Evolutionary conservation across 2,113 vertebrate species (phyloP).

Genomic region (Sander lucioperca): DNA sequence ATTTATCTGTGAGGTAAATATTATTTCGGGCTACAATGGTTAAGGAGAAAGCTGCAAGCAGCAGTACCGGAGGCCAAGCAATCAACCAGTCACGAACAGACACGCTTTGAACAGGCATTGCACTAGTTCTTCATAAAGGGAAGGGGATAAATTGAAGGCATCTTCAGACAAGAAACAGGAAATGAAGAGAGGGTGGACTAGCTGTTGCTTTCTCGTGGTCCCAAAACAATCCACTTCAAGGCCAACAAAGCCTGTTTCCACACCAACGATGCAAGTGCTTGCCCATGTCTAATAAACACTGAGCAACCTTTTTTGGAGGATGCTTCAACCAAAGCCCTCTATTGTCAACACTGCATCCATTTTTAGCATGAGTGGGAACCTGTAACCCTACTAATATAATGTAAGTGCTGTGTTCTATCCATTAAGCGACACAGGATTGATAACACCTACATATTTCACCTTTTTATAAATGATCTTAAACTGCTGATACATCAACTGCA

Average conservation of each 20-base stretch:
- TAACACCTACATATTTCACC: background rate
- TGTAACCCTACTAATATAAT: slow-evolving; percentile 11
- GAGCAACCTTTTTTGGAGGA: slow-evolving; percentile 16
- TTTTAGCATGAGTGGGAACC: slow-evolving; percentile 55
- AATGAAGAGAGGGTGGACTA: background rate
- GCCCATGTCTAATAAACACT: slow-evolving; percentile 35
- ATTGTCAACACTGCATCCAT: slow-evolving; percentile 24
- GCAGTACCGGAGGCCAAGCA: too few species aligned
- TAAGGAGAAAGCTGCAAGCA: too few species aligned
- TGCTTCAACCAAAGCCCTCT: slow-evolving; percentile 33
- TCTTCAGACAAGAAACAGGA: slow-evolving; percentile 5
- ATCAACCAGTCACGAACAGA: too few species aligned
- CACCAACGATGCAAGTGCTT: slow-evolving; percentile 41
- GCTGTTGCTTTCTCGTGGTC: background rate
- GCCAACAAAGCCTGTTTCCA: slow-evolving; percentile 39
- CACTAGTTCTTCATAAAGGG: background rate
- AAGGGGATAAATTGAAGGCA: background rate
- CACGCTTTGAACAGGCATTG: too few species aligned
- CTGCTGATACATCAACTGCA: background rate
- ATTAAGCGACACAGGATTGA: slow-evolving; percentile 1
- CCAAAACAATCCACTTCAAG: slow-evolving; percentile 35
- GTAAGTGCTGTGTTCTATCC: slow-evolving; percentile 17
- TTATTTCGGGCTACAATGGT: too few species aligned
- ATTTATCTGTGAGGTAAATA: too few species aligned
- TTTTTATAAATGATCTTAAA: background rate